These are phyloP conservation scores for Microtus oregoni DNA, from an alignment of 2,113 vertebrate genomes.

Conservation along the genomic window DNA sequence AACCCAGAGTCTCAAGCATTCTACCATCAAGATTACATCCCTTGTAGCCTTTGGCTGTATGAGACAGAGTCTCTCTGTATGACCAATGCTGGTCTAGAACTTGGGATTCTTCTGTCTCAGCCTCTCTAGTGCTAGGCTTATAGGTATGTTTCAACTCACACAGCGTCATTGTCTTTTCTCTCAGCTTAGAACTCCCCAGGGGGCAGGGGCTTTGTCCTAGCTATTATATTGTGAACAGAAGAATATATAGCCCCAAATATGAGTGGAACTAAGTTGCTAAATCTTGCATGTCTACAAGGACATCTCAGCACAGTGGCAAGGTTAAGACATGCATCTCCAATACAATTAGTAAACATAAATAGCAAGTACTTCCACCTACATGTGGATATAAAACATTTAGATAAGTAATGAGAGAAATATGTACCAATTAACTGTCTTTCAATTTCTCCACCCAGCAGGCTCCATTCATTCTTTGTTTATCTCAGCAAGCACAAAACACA, in stretches of 20 bases:
- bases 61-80: neutral
- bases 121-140: neutral
- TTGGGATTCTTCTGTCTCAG: neutral
- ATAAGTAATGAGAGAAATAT: slow-evolving; percentile 1
- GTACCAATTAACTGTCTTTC: neutral
- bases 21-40: neutral
- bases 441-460: neutral
- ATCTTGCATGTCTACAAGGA: neutral
- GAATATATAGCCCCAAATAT: neutral
- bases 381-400: slow-evolving; percentile 31
- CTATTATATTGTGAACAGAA: neutral
- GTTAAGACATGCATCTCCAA: neutral
- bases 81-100: neutral
- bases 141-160: too few relatives aligned
- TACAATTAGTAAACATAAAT: neutral
- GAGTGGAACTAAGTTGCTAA: neutral
- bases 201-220: neutral
- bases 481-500: slow-evolving; percentile 56
- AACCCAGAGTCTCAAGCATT: neutral
- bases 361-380: neutral
- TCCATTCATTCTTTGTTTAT: slow-evolving; percentile 43
- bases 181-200: neutral
- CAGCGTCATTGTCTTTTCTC: neutral
- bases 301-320: slow-evolving; percentile 16
- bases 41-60: neutral